Evolutionary conservation across 1,140 invertebrate species (phyloP).

Genomic region (Atta texana): DNA sequence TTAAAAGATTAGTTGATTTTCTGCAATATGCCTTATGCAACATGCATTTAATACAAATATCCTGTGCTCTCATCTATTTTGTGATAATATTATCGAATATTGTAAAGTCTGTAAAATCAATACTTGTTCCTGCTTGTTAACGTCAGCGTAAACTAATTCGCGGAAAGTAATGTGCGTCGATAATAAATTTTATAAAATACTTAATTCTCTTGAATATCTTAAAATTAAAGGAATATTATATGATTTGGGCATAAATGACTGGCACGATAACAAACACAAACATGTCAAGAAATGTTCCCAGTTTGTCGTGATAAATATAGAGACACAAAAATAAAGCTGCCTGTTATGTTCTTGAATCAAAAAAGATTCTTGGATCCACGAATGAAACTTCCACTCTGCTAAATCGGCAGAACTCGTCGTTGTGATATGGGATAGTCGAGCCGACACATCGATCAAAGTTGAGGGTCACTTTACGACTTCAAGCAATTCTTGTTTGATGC

Average conservation of each 20-base stretch:
- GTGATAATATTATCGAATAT: slow-evolving; percentile 5
- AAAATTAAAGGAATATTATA: not conserved
- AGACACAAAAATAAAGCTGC: not conserved
- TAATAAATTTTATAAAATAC: not conserved
- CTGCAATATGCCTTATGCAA: too few relatives aligned
- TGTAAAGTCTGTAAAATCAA: not conserved
- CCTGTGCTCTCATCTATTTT: not conserved
- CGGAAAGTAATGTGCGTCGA: not conserved
- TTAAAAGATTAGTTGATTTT: too few relatives aligned
- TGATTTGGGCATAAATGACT: not conserved
- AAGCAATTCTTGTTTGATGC: slow-evolving; percentile 33
- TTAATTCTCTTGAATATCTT: not conserved
- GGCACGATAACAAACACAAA: not conserved
- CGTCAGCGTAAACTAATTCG: not conserved
- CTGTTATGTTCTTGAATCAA: not conserved
- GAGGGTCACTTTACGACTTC: slow-evolving; percentile 53
- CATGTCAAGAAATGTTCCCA: not conserved
- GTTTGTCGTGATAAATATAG: not conserved
- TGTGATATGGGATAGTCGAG: slow-evolving; percentile 58
- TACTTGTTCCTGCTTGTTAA: not conserved
- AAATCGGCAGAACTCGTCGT: not conserved
- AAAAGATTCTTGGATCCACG: not conserved
- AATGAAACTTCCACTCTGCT: slow-evolving; percentile 16
- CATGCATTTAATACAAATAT: too few relatives aligned
- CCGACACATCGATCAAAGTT: slow-evolving; percentile 62